Conservation (phyloP, 92 coral and sea anemone species). For the Nematostella vectensis region DNA sequence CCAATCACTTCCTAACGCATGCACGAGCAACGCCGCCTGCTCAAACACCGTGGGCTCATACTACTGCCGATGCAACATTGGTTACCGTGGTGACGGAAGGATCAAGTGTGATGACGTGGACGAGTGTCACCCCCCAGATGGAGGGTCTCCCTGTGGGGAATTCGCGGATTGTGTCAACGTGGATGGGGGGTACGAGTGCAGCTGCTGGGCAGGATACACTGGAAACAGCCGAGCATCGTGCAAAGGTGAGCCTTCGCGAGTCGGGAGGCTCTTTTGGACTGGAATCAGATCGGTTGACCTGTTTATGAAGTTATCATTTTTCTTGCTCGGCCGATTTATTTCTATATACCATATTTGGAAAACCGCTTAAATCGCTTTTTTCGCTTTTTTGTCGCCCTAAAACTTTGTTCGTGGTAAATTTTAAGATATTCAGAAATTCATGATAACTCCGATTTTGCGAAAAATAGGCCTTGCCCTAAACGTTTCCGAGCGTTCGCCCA, state of each 20-base stretch:
- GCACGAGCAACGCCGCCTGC: slow-evolving; percentile 10
- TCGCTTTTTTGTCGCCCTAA: too few relatives aligned
- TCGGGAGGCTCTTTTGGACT: too few relatives aligned
- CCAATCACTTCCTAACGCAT: background rate
- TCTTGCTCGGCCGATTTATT: too few relatives aligned
- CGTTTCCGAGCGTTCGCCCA: too few relatives aligned
- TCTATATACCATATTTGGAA: too few relatives aligned
- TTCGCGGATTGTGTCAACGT: slow-evolving; percentile 9
- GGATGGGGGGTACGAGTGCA: slow-evolving; percentile 11
- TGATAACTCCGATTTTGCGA: background rate
- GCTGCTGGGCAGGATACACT: slow-evolving; percentile 9
- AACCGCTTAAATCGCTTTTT: too few relatives aligned
- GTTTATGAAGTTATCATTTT: too few relatives aligned
- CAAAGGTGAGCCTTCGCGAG: too few relatives aligned
- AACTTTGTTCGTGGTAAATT: too few relatives aligned
- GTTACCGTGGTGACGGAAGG: slow-evolving; percentile 14
- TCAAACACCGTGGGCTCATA: slow-evolving; percentile 14
- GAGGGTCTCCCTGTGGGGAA: background rate
- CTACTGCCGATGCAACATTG: slow-evolving; percentile 3
- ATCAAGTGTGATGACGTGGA: slow-evolving; percentile 12
- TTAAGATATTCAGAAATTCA: background rate
- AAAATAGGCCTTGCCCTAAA: too few relatives aligned
- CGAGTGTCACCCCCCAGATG: slow-evolving; percentile 12
- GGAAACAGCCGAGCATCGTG: slow-evolving; percentile 15
- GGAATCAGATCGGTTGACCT: too few relatives aligned